Base-by-base conservation (phyloP, 2,113 vertebrate genomes). In the Uria lomvia region DNA sequence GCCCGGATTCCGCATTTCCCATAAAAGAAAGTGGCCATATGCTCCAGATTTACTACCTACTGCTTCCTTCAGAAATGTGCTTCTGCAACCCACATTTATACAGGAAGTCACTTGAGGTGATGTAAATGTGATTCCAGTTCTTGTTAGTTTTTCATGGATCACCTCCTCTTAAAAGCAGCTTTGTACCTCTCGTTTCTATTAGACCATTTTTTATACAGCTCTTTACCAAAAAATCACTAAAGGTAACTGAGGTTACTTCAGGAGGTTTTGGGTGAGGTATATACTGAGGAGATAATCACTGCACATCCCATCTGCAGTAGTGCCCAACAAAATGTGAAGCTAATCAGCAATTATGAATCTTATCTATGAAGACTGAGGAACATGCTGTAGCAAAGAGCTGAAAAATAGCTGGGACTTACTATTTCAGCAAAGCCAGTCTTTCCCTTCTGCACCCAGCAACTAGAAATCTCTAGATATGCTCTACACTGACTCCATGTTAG, bases 31-130 rank as follows among this genome's bases (percentile, higher is more conserved):
- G 56, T 22, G 30, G 65, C 95, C 94, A 94, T 94, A 92, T 96
- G 92, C 62, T 96, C 43, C 83, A 94, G 80, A 94, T 91, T 91
- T 94, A 97, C 91, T 96, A 96, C 66, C 86, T 96, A 93, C 82
- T 92, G 68, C 86, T 94, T 93, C 79, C 88, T 74, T 87, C 85
- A 63, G 76, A 92, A 94, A 59, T 84, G 56, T 91, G 66, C 66
- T 87, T 86, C 70, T 85, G 73, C 88, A 94, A 72, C 88, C 76
- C 88, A 94, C 91, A 58, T 94, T 92, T 92, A 58, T 38, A 65
- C 8, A 68, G 75, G 47, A 87, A 94, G 94, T 82, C 89, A 81
- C 73, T 87, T 56, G 77, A 91, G 91, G 95, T 92, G 80, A 96
- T 70, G 26, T 29, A 84, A 93, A 92, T 74, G 40, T 60, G 68